Evolutionary conservation across 2,888 invertebrate species (phyloP), one percentile per base, ranked within the genome.

Genomic region (Cremastinae sp.): DNA sequence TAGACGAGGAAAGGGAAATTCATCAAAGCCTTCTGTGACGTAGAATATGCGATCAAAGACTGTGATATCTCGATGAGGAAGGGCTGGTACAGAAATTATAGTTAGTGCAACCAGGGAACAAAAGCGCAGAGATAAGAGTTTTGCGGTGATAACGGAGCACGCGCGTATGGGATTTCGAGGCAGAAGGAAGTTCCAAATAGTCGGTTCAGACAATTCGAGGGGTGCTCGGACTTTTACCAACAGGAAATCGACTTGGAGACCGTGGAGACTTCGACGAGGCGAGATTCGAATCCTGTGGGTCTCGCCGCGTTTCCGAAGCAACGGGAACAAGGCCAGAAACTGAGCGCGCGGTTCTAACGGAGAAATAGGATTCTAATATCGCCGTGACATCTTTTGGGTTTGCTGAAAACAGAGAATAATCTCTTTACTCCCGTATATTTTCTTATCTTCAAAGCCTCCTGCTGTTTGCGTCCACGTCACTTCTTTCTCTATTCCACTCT

Each of bases 231-330:
- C 4, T 62, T 36, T 45, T 62, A 61, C 61, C 69, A 16, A 56
- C 65, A 53, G 76, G 74, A 77, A 74, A 77, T 77, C 76, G 69
- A 74, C 65, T 77, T 77, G 43, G 22, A 28, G 47, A 41, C n/a
- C 14, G 43, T 22, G 54, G 66, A 28, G 41, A 12, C 22, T 43
- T 43, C 14, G n/a, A 4, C n/a, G 36, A 58, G 22, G 49, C 53
- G 43, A 72, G 61, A 74, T 73, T 59, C 53, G 61, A 70, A 65
- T 65, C 65, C 74, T 65, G 36, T 53, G 74, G 54, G 65, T 47
- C 65, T 70, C 28, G 61, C n/a, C 51, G 49, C 16, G 20, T 14
- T 41, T 36, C 12, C 10, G 36, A 51, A 36, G 69, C 69, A 64
- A 69, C 73, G 64, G 34, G 53, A 73, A 74, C 76, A 77, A 69